These are phyloP conservation scores for Odocoileus virginianus DNA, from an alignment of 2,113 vertebrate genomes.

Conservation along the genomic window DNA sequence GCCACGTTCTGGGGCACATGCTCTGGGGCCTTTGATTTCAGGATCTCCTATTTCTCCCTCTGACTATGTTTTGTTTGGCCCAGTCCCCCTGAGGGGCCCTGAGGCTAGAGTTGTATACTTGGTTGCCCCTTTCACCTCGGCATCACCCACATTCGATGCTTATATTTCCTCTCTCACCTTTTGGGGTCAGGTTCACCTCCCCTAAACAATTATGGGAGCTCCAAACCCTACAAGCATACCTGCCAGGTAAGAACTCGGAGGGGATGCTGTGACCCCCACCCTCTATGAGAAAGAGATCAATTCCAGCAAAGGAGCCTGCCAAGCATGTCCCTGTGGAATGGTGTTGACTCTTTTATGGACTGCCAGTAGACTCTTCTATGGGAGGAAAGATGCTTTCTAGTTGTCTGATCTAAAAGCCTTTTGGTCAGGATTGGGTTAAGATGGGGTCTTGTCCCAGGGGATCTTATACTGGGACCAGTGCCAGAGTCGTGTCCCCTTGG, in stretches of 20 bases:
- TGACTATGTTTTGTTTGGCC: background rate
- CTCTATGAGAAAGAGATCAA: fast-evolving
- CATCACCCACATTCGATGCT: background rate
- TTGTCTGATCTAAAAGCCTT: background rate
- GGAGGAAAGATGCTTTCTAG: background rate
- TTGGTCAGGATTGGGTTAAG: background rate
- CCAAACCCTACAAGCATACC: background rate
- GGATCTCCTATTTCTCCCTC: background rate
- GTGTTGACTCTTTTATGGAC: background rate
- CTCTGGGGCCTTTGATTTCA: background rate
- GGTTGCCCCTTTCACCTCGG: background rate
- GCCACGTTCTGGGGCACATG: background rate
- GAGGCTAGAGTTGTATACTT: background rate
- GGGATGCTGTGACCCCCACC: background rate
- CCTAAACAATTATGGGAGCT: background rate
- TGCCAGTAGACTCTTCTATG: background rate
- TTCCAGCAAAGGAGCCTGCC: background rate
- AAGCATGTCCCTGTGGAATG: background rate
- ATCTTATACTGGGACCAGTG: background rate
- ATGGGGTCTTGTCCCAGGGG: background rate
- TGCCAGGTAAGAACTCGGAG: background rate
- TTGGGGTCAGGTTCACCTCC: background rate
- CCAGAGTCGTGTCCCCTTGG: background rate
- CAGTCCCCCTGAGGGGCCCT: background rate
- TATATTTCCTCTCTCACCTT: background rate